Evolutionary conservation across 2,113 vertebrate species (phyloP), one percentile per base, ranked within the genome.

Genomic region (Verasper variegatus): DNA sequence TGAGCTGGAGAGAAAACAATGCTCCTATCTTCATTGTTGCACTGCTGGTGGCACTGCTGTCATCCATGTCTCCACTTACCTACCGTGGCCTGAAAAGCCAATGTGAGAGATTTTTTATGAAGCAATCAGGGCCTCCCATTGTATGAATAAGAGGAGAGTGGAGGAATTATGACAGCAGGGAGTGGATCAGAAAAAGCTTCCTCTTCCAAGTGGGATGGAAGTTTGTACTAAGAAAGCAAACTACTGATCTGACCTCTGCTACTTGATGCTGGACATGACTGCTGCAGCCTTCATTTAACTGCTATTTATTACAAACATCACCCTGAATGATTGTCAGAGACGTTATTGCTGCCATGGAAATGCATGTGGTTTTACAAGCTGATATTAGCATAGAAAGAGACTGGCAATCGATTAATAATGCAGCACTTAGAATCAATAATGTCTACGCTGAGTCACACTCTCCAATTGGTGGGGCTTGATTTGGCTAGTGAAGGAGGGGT

Each of bases 401-500:
- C 63, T 27, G 40, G 12, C 3, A 17, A 84, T 88, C 65, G 3
- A 86, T 89, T 59, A 66, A 57, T 59, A 35, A 21, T 2, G 76
- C 61, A 68, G 67, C 76, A 61, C 55, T 68, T 72, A 2, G 24
- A 74, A 89, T 89, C 74, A 67, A 87, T 91, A 72, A 67, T 26
- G 56, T 78, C 69, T 68, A 77, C 73, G 40, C 73, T 31, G 31
- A 31, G 31, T 31, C 31, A 31, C 31, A 31, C 5, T 31, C 31
- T 76, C 58, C 35, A 68, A 45, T 67, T 37, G 40, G 55, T 56
- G 49, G 49, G 12, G 73, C 71, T 64, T 76, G n/a, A 67, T 80
- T 74, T 51, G 27, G 65, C 27, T 26, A 23, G 58, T 1, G 2
- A 64, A 23, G 65, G 57, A 68, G 73, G 62, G 58, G 63, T 24